Conservation (phyloP, 2,113 vertebrate species). For the Kobus ellipsiprymnus region DNA sequence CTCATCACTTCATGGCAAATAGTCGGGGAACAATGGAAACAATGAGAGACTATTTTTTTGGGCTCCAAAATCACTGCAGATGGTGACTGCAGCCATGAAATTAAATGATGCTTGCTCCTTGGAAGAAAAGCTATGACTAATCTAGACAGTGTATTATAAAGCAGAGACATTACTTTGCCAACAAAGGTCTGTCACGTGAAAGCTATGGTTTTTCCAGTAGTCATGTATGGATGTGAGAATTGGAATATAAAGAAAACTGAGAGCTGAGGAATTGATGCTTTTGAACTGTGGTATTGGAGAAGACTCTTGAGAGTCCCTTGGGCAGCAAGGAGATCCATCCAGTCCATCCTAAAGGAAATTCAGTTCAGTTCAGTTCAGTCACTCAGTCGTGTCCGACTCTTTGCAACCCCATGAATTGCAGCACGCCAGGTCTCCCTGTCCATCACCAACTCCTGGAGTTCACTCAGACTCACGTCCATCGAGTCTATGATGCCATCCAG, state of each 20-base stretch:
- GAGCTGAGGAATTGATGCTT: not conserved
- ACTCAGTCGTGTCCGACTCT: too few relatives aligned
- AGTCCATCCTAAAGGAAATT: not conserved
- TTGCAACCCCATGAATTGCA: too few relatives aligned
- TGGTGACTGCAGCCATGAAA: not conserved
- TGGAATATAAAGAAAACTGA: not conserved
- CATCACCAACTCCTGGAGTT: too few relatives aligned
- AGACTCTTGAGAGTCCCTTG: not conserved
- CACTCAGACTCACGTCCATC: too few relatives aligned
- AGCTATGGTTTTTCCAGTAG: not conserved
- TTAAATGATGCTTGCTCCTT: not conserved
- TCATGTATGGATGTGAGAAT: not conserved
- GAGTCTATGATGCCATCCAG: too few relatives aligned
- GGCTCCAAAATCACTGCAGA: not conserved
- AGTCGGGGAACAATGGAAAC: not conserved
- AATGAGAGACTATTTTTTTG: accelerated
- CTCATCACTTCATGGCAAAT: not conserved
- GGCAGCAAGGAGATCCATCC: not conserved
- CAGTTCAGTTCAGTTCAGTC: too few relatives aligned
- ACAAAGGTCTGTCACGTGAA: not conserved
- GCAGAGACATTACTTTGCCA: not conserved
- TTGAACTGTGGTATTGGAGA: not conserved
- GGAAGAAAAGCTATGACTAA: not conserved
- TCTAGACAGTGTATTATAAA: not conserved
- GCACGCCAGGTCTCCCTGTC: too few relatives aligned